Evolutionary conservation across 1,140 invertebrate species (phyloP).

Genomic region (Drosophila triauraria): DNA sequence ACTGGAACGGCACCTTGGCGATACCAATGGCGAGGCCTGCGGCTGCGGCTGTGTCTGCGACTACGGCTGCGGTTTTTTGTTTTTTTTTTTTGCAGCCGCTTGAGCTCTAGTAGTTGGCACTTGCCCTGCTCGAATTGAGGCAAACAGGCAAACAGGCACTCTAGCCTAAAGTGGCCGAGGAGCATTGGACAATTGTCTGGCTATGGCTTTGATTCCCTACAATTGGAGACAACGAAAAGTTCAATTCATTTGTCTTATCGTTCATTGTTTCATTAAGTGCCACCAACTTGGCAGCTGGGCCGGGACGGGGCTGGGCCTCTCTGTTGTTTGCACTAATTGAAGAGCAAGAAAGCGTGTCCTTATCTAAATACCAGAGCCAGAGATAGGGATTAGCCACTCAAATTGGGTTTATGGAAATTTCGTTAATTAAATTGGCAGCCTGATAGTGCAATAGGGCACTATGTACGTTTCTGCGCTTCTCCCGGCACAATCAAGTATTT

Average conservation of each 20-base stretch:
- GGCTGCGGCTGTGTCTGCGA: constrained; percentile 4
- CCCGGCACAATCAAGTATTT: constrained; percentile 13
- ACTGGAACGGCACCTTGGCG: constrained; percentile 58
- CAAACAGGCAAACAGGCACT: constrained; percentile 40
- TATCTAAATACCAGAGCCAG: constrained; percentile 24
- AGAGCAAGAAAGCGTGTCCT: constrained; percentile 14
- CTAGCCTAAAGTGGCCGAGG: constrained; percentile 25
- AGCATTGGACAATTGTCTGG: constrained; percentile 31
- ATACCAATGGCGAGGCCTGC: constrained; percentile 25
- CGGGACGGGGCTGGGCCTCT: background rate
- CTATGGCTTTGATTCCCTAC: constrained; percentile 22
- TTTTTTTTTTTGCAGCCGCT: constrained; percentile 17
- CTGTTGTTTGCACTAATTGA: constrained; percentile 17
- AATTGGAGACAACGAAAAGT: constrained; percentile 50
- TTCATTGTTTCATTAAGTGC: constrained; percentile 54
- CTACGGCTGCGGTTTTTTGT: constrained; percentile 13
- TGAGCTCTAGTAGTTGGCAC: constrained; percentile 8
- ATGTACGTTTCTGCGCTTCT: background rate
- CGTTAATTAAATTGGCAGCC: constrained; percentile 29
- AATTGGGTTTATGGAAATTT: constrained; percentile 56
- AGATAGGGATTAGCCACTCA: constrained; percentile 37
- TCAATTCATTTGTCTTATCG: constrained; percentile 57
- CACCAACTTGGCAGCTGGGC: constrained; percentile 7
- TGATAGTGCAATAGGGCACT: constrained; percentile 23
- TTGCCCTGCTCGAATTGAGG: constrained; percentile 22